Conservation (phyloP, 2,797 vertebrate genomes). For the Urosaurus nigricauda region DNA sequence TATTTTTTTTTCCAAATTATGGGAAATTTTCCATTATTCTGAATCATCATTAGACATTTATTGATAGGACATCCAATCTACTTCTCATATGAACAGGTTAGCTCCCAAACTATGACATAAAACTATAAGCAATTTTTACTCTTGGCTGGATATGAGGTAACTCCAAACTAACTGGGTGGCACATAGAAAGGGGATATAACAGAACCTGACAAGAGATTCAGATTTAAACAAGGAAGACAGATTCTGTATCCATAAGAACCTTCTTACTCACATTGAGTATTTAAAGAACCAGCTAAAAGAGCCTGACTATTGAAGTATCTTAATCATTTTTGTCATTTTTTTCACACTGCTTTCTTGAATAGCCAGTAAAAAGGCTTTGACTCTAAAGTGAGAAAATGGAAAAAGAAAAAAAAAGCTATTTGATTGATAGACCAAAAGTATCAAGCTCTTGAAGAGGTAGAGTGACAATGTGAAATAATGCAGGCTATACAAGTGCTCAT, state of each 20-base stretch:
- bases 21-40: neutral
- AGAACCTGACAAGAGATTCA: slow-evolving; percentile 17
- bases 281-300: slow-evolving; percentile 11
- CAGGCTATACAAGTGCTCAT: neutral
- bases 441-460: neutral
- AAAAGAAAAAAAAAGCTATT: neutral
- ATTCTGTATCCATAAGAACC: neutral
- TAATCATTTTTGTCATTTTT: slow-evolving; percentile 28
- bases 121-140: neutral
- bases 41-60: neutral
- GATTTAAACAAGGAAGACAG: slow-evolving; percentile 13
- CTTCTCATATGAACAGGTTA: neutral
- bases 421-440: neutral
- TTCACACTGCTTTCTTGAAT: slow-evolving; percentile 24
- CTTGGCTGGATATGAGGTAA: neutral
- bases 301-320: neutral
- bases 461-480: neutral
- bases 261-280: neutral
- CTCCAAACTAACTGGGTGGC: neutral
- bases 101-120: neutral
- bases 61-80: neutral
- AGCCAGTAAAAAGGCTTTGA: neutral
- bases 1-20: neutral
- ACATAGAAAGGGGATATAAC: neutral
- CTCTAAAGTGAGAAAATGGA: neutral